A percentile compares a stretch with the other conserved stretches of the same genome.
phyloP scores from a whole-genome alignment of 2,113 vertebrate genomes.

The Butorides virescens region DNA sequence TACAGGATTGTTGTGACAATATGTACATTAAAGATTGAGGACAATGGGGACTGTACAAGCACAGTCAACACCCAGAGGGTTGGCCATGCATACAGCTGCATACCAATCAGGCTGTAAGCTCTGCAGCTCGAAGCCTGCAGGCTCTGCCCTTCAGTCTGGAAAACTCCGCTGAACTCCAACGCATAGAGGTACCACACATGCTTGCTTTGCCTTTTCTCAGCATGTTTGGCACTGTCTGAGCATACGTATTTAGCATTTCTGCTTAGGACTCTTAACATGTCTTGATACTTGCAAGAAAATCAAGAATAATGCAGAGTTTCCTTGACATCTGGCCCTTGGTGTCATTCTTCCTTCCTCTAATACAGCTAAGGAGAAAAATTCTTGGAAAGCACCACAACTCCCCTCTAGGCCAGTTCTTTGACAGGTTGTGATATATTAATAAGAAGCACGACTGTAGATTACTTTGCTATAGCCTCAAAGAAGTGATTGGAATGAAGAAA shows the following conservation, averaged over 20 bases:
- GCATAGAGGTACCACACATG: background rate
- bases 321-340: background rate
- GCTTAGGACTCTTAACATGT: background rate
- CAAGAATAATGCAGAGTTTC: background rate
- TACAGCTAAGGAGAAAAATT: background rate
- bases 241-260: background rate
- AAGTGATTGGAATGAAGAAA: background rate
- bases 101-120: background rate
- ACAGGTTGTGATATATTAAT: background rate
- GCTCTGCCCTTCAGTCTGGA: background rate
- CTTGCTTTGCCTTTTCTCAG: background rate
- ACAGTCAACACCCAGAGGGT: background rate
- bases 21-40: background rate
- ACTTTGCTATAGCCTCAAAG: background rate
- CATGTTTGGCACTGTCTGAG: background rate
- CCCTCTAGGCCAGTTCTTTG: background rate
- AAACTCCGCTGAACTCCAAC: fast-evolving
- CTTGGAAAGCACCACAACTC: background rate
- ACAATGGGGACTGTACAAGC: background rate
- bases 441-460: background rate
- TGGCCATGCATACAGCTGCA: background rate
- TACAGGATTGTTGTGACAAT: background rate
- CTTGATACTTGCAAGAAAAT: background rate
- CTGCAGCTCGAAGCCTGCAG: background rate
- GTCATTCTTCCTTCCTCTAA: background rate